Conservation (phyloP, 2,113 vertebrate species). For the Dryoscopus gambensis region DNA sequence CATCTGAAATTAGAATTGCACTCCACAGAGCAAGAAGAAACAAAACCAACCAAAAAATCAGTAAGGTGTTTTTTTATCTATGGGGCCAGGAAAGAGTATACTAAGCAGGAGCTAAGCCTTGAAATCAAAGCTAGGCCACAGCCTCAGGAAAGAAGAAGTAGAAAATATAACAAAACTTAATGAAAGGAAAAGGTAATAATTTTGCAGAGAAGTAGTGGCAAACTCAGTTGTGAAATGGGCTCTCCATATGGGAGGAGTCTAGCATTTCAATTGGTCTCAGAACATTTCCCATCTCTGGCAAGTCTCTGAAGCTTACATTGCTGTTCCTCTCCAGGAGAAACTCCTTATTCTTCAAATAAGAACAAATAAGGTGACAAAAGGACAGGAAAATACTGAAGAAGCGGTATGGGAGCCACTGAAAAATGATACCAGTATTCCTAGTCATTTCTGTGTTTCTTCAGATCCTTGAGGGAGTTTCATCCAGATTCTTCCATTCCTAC, state of each 20-base stretch:
- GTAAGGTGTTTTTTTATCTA: neutral
- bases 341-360: neutral
- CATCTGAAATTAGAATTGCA: neutral
- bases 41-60: accelerated
- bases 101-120: neutral
- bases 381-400: neutral
- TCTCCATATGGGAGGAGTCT: neutral
- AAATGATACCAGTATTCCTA: neutral
- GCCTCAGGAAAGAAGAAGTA: neutral
- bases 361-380: neutral
- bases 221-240: neutral
- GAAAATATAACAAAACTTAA: neutral
- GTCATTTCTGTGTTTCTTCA: neutral
- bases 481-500: neutral
- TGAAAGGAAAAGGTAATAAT: neutral
- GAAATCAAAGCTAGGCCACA: neutral
- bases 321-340: neutral
- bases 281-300: neutral
- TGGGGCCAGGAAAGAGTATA: neutral
- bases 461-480: neutral
- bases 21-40: neutral
- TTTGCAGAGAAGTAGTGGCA: neutral
- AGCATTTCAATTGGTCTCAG: neutral
- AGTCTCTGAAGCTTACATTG: neutral
- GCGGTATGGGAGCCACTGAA: neutral